Base-by-base conservation (phyloP, 2,888 invertebrate genomes). In the Lepidochrysops patricia region DNA sequence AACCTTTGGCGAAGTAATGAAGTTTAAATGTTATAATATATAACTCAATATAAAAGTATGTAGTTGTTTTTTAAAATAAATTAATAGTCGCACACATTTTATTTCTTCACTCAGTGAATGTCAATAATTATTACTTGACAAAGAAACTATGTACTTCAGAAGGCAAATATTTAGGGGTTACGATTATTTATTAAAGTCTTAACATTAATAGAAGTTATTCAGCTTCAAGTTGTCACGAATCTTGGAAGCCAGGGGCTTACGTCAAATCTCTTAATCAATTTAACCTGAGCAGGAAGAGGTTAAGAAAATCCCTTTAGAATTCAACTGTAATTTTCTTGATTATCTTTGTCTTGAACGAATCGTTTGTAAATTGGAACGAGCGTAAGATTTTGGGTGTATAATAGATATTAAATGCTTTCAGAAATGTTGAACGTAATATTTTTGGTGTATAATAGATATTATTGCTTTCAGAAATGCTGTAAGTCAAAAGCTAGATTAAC, bases 191-290 rank as follows among this genome's bases (percentile, higher is more conserved):
- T 15, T 37, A 15, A 37, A 37, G 19, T 19, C 43, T 43, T 43
- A 23, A 43, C 43, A 43, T 23, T 23, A 43, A 23, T 43, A 12
- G 43, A 52, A 26, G 15, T 52, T 26, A 27, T 7, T 27, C 50
- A 52, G 27, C 26, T 27, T 26, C 6, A 7, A 54, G 54, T 54
- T 54, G 54, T 54, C 54, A 32, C 54, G 32, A 54, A 32, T 19
- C 43, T 32, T 32, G 32, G 26, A 50, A 50, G 12, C 50, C 25
- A 29, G 54, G 54, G 32, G 32, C 54, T 54, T 54, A 54, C 13
- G 29, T 54, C 32, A 54, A 54, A 54, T 54, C 54, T 54, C 29
- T 54, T 32, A 54, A 54, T 54, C 54, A 54, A 54, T 54, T 54
- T 19, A 54, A 54, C 54, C 54, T 32, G 32, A 19, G 27, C 2